Base-by-base conservation (phyloP, 2,797 vertebrate species). In the Sorex maritimensis region DNA sequence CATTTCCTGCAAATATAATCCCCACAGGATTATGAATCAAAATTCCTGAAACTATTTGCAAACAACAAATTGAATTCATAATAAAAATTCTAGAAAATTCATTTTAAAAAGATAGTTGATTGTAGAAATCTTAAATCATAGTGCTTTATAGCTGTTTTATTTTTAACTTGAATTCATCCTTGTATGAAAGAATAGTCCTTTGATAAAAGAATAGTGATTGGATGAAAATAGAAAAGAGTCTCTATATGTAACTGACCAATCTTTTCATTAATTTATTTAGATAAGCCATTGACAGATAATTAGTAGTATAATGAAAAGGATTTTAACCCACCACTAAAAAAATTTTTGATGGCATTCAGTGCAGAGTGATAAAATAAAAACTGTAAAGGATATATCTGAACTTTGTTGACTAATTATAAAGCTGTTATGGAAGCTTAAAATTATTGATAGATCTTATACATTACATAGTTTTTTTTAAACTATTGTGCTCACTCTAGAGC, bases 11-110 rank as follows among this genome's bases (percentile, higher is more conserved):
- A 96, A 95, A 95, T 81, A 61, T 69, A 93, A 96, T 94, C 90
- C 94, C 93, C 49, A 75, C 88, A 88, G 96, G 92, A 94, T 90
- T 89, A 93, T 95, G 95, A 97, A 97, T 97, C 92, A 96, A 96
- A 96, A 93, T 96, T 95, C 81, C 78, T 95, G 46, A 96, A 94
- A 69, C 58, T 88, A 91, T 92, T 89, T 85, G 34, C 73, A 38
- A 55, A 23, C 24, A 94, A 91, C 74, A 55, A 55, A 95, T 88
- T 86, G 68, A 95, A 9, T 58, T 49, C 78, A 90, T 82, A 85
- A 91, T 95, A 95, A 95, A 96, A 92, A 94, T 30, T 75, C 52
- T 84, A 94, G 83, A 83, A 85, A 88, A 90, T 93, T 79, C 28
- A 90, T 80, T 95, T 88, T 91, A 15, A 88, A 91, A 94, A 73